phyloP scores from a whole-genome alignment of 2,113 vertebrate genomes.

The Hydrochoerus hydrochaeris region DNA sequence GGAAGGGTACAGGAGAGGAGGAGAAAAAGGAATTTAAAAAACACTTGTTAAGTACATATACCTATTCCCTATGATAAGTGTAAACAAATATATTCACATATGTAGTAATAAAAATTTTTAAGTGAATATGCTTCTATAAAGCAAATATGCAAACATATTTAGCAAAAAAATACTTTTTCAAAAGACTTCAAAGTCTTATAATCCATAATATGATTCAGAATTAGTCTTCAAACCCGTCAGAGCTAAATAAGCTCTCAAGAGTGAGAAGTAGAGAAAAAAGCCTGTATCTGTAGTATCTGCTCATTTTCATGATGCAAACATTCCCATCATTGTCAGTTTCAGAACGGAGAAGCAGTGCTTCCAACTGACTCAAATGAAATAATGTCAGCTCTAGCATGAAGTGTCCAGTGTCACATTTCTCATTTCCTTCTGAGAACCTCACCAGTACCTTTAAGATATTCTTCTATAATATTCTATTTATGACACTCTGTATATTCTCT shows the following conservation, averaged over 20 bases:
- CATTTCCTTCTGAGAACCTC: neutral
- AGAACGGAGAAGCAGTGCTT: neutral
- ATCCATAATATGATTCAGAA: neutral
- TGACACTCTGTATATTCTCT: neutral
- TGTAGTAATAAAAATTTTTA: neutral
- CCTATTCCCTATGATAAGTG: neutral
- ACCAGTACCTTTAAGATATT: neutral
- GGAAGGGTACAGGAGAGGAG: neutral
- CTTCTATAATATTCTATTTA: neutral
- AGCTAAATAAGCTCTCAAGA: neutral
- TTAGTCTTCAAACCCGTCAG: constrained; percentile 4
- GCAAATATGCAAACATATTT: constrained; percentile 23
- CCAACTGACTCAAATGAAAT: neutral
- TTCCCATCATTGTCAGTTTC: neutral
- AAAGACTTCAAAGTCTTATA: neutral
- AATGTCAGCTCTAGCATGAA: neutral
- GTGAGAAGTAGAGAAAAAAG: neutral
- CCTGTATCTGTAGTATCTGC: neutral
- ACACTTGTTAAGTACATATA: neutral
- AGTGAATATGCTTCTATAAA: neutral
- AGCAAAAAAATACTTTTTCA: neutral
- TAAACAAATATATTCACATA: neutral
- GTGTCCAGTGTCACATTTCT: neutral
- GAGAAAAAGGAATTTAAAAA: neutral
- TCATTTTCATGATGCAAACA: neutral